Percentiles rank a stretch among this genome's conserved stretches.
phyloP scores from a whole-genome alignment of 2,113 vertebrate species.

The Bambusicola thoracicus region DNA sequence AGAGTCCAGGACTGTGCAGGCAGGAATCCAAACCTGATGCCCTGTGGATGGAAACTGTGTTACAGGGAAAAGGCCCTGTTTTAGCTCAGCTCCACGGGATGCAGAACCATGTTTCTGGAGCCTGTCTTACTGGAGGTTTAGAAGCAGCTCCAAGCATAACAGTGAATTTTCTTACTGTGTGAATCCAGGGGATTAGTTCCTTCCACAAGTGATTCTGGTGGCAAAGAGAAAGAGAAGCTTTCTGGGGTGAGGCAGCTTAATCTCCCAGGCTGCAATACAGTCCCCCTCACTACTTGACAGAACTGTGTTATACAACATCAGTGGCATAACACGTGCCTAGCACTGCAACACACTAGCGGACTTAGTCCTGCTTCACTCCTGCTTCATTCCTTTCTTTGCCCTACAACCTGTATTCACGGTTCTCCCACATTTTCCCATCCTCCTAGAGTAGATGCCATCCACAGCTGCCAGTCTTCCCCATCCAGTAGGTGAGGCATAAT shows the following conservation, averaged over 20 bases:
- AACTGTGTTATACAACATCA: background rate
- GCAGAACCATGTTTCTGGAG: background rate
- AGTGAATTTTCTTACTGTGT: background rate
- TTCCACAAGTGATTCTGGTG: background rate
- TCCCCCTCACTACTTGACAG: background rate
- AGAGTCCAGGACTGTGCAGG: slow-evolving; percentile 26
- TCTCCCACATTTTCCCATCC: background rate
- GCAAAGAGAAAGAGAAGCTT: background rate
- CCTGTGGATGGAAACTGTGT: background rate
- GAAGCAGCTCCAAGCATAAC: background rate
- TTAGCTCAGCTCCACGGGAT: slow-evolving; percentile 5
- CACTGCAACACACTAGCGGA: background rate
- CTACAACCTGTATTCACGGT: background rate
- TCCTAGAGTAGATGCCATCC: background rate
- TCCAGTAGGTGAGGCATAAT: background rate
- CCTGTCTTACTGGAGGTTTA: background rate
- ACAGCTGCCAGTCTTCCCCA: background rate
- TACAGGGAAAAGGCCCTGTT: background rate
- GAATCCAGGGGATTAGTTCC: background rate
- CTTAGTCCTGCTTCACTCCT: background rate
- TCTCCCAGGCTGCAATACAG: background rate
- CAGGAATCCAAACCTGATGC: slow-evolving; percentile 1
- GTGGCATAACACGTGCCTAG: background rate
- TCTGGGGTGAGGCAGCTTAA: background rate
- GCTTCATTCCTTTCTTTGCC: background rate